Evolutionary conservation across 2,888 invertebrate genomes (phyloP), one percentile per base, ranked within the genome.

Genomic region (Malthinus flaveolus): DNA sequence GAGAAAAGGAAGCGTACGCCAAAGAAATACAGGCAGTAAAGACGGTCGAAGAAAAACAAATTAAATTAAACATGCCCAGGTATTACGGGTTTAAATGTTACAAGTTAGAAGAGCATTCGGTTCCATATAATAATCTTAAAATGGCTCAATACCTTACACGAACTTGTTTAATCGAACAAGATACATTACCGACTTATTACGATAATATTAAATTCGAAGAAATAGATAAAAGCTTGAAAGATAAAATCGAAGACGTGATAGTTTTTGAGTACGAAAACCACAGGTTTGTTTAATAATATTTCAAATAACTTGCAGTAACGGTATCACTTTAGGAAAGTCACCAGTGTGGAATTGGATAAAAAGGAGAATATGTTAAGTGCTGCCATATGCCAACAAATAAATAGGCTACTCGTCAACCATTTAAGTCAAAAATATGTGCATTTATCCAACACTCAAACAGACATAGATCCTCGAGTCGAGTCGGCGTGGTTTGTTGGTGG

Each of bases 401-500:
- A 93, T 74, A 83, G 90, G 70, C 81, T 85, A 1, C 77, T 92
- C 3, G 75, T 84, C 12, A 85, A 85, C 63, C 80, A 82, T 64
- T 76, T 93, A 3, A 77, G 82, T 6, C 79, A 82, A 9, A 83
- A 84, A 66, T 79, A 81, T 62, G 75, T 83, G 0, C 89, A 93
- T 79, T 80, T 92, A 66, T 69, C 83, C 33, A 80, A 85, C 53
- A 75, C 82, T 50, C 85, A 88, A 81, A 76, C 90, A 32, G 94
- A 95, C 75, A 81, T 85, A 69, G 84, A 90, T 62, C 91, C 95
- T 3, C 82, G 91, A 12, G 82, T 92, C 67, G 91, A 94, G 81
- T 89, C 94, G 23, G 92, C 90, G 77, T 97, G 96, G 96, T 84
- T 84, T 71, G 84, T 85, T 34, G 93, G 93, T 49, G 91, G 91